Percentiles rank a stretch among this genome's conserved stretches.
phyloP scores from a whole-genome alignment of 2,797 vertebrate species.

The Aeoliscus strigatus region DNA sequence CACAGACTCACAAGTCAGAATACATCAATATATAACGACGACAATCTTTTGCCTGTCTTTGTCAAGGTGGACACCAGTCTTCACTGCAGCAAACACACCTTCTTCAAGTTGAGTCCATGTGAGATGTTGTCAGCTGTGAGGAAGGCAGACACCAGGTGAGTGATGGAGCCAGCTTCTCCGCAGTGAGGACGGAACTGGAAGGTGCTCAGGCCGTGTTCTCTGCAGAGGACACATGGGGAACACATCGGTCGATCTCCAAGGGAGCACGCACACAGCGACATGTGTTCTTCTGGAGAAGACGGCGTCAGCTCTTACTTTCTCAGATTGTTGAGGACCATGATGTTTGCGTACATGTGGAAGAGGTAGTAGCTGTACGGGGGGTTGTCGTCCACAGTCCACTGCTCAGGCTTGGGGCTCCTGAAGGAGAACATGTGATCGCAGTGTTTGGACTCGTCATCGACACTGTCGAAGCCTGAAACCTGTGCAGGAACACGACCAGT shows the following conservation, averaged over 20 bases:
- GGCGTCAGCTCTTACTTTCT: conserved; percentile 89
- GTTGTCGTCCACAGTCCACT: conserved; percentile 87
- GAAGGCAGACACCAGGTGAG: conserved; percentile 93
- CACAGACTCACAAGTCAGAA: too few species aligned
- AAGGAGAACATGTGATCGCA: conserved; percentile 94
- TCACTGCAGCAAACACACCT: conserved; percentile 73
- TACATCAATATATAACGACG: too few species aligned
- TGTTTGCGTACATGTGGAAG: conserved; percentile 97
- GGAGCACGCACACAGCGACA: too few species aligned
- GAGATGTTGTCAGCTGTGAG: conserved; percentile 96
- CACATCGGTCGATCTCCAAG: too few species aligned
- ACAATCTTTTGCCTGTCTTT: not conserved
- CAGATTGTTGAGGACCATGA: conserved; percentile 97
- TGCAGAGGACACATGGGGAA: conserved; percentile 45
- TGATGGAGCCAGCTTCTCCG: conserved; percentile 96
- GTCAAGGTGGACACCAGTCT: too few species aligned
- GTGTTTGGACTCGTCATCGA: conserved; percentile 97
- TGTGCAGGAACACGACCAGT: conserved; percentile 39
- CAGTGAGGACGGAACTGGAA: conserved; percentile 96
- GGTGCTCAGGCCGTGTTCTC: conserved; percentile 89
- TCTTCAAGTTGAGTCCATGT: conserved; percentile 93
- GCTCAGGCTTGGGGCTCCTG: conserved; percentile 89
- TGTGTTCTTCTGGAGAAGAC: too few species aligned
- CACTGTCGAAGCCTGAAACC: conserved; percentile 97
- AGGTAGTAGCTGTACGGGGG: conserved; percentile 96